phyloP scores from a whole-genome alignment of 2,113 vertebrate genomes.

The Aplodontia rufa region DNA sequence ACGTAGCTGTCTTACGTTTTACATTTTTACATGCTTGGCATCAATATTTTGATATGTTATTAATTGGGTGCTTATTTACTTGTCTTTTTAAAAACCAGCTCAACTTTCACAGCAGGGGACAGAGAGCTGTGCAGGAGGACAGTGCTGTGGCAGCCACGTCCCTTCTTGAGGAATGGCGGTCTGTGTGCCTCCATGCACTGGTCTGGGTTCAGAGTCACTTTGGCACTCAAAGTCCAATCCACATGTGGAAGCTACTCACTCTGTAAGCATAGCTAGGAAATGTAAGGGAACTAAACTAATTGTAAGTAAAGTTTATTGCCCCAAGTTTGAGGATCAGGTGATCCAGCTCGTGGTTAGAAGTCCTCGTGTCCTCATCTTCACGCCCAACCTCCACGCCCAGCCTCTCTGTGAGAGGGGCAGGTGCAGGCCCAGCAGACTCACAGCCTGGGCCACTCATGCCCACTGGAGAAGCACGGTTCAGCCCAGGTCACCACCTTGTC shows the following conservation, averaged over 20 bases:
- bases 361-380: too few relatives aligned
- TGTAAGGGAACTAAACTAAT: not conserved
- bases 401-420: too few relatives aligned
- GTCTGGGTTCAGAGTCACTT: not conserved
- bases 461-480: not conserved
- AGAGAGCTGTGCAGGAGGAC: too few relatives aligned
- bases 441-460: not conserved
- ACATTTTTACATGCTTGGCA: not conserved
- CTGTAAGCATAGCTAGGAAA: not conserved
- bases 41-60: not conserved
- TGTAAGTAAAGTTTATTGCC: not conserved
- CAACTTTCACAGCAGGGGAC: not conserved
- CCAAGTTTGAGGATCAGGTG: not conserved
- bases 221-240: not conserved
- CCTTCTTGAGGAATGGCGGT: not conserved
- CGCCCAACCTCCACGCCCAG: too few relatives aligned
- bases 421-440: too few relatives aligned
- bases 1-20: not conserved
- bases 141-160: rapidly evolving
- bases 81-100: not conserved
- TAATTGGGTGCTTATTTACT: too few relatives aligned
- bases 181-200: not conserved
- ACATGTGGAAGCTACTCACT: not conserved
- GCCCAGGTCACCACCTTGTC: too few relatives aligned
- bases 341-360: not conserved